A percentile compares a stretch with the other conserved stretches of the same genome.
Conservation (phyloP, 35 echinoderm and acorn worm species). For the Apostichopus japonicus region DNA sequence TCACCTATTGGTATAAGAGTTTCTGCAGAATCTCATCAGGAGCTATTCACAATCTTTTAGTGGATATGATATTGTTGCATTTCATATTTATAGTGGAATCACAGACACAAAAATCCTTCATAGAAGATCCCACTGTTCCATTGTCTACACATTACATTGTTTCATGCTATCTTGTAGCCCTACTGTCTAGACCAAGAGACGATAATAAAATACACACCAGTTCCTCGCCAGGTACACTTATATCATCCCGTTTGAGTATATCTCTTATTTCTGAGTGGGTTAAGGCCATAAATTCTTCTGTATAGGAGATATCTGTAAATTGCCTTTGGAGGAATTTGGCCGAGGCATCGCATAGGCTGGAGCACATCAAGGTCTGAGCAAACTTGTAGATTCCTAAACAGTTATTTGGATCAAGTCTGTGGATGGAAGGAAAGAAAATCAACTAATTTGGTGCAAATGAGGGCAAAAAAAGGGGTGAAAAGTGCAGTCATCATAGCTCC, state of each 20-base stretch:
- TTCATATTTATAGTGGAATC: too few relatives aligned
- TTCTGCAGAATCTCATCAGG: too few relatives aligned
- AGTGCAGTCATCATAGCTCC: neutral
- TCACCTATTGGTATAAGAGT: too few relatives aligned
- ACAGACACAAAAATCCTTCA: neutral
- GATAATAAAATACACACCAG: constrained; percentile 63
- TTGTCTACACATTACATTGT: neutral
- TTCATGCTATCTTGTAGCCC: neutral
- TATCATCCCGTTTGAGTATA: constrained; percentile 84
- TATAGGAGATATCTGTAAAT: constrained; percentile 80
- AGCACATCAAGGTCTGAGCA: constrained; percentile 96
- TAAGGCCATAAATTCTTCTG: constrained; percentile 88
- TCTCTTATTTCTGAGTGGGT: constrained; percentile 68
- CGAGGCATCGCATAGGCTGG: constrained; percentile 82
- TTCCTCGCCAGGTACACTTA: constrained; percentile 93
- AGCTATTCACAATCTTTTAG: too few relatives aligned
- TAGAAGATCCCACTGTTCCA: neutral
- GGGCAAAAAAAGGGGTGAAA: neutral
- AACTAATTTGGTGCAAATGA: too few relatives aligned
- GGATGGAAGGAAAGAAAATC: neutral
- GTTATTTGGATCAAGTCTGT: constrained; percentile 86
- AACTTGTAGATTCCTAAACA: constrained; percentile 93
- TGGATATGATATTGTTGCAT: too few relatives aligned
- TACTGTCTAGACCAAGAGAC: neutral
- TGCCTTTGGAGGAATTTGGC: constrained; percentile 88